phyloP scores from a whole-genome alignment of 2,113 vertebrate species.

The Isichthys henryi region DNA sequence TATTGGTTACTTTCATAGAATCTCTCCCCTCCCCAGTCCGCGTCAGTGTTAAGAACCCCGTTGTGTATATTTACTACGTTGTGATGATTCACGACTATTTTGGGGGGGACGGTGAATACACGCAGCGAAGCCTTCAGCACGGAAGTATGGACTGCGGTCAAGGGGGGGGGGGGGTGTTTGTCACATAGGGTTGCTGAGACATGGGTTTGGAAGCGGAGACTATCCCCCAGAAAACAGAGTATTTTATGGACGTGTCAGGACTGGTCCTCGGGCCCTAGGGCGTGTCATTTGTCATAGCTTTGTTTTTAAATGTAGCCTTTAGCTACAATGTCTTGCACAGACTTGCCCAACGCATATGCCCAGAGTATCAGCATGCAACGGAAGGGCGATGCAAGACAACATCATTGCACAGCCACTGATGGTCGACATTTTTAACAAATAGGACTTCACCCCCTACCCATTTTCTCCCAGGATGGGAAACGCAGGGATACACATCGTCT shows the following conservation, averaged over 20 bases:
- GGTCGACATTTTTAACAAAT: background rate
- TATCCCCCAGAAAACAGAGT: background rate
- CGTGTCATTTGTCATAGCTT: background rate
- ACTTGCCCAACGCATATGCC: constrained; percentile 21
- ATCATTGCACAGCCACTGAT: background rate
- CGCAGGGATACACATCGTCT: constrained; percentile 52
- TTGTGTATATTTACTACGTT: background rate
- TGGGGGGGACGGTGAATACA: background rate
- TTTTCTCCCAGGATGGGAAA: constrained; percentile 55
- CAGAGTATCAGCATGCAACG: background rate
- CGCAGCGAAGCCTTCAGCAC: background rate
- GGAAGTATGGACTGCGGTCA: background rate
- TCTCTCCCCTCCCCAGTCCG: background rate
- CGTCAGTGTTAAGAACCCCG: background rate
- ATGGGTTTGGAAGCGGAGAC: constrained; percentile 20
- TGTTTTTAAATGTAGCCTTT: constrained; percentile 26
- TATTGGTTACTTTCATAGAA: constrained; percentile 10
- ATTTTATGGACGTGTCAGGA: constrained; percentile 36
- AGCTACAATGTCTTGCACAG: constrained; percentile 32
- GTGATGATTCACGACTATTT: background rate
- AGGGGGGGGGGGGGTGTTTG: background rate
- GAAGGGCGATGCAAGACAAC: background rate
- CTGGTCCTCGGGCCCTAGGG: constrained; percentile 25
- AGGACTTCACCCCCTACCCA: background rate
- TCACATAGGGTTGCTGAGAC: constrained; percentile 2